Percentiles rank a stretch among this genome's conserved stretches.
phyloP scores from a whole-genome alignment of 2,797 vertebrate species.

The Moxostoma hubbsi region DNA sequence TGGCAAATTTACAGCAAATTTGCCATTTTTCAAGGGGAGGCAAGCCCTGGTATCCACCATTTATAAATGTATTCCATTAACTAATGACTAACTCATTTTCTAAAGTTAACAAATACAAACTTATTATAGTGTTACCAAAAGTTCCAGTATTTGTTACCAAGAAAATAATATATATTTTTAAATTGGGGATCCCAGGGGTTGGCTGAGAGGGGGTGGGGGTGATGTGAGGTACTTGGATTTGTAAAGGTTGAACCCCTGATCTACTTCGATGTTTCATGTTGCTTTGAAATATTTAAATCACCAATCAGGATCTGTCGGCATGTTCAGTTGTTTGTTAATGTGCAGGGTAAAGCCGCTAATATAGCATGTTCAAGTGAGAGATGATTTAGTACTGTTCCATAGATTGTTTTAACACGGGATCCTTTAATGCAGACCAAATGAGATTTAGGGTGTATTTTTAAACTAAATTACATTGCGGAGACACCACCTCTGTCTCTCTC shows the following conservation, averaged over 20 bases:
- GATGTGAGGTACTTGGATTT: too few relatives aligned
- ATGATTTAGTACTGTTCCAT: conserved; percentile 84
- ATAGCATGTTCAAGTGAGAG: conserved; percentile 69
- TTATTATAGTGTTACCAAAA: too few relatives aligned
- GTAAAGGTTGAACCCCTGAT: not conserved
- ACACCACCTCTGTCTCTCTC: conserved; percentile 88
- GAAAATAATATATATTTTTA: too few relatives aligned
- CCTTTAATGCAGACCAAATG: conserved; percentile 96
- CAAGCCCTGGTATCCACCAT: too few relatives aligned
- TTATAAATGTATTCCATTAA: too few relatives aligned
- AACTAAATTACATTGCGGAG: conserved; percentile 96
- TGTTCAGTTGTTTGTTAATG: not conserved
- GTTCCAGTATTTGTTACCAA: too few relatives aligned
- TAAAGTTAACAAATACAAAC: too few relatives aligned
- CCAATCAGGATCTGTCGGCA: not conserved
- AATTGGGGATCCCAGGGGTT: too few relatives aligned
- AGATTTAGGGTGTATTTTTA: conserved; percentile 98
- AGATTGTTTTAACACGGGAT: conserved; percentile 89
- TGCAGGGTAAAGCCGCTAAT: conserved; percentile 1
- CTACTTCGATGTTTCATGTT: not conserved
- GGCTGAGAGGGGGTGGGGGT: too few relatives aligned
- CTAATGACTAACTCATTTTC: too few relatives aligned
- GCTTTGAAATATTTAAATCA: not conserved
- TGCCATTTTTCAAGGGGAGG: too few relatives aligned
- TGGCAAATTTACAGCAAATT: too few relatives aligned